Evolutionary conservation across 2,888 invertebrate genomes (phyloP).

Genomic region (Ichneumon xanthorius): DNA sequence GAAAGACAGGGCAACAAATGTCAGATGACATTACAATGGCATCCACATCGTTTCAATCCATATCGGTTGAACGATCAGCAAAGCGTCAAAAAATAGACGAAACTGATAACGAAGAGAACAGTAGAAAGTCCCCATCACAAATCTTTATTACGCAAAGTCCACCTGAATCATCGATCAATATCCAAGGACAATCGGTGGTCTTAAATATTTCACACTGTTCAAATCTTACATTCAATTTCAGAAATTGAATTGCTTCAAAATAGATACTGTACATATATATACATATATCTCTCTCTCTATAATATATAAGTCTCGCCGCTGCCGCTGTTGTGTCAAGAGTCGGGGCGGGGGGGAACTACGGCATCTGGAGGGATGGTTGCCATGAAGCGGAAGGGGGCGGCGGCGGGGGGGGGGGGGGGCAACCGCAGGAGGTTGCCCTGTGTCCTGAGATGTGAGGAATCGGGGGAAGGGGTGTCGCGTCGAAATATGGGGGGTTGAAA

Average conservation of each 20-base stretch:
- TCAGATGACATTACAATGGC: conserved; percentile 29
- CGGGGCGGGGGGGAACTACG: too few species aligned
- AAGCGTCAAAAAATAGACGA: conserved; percentile 17
- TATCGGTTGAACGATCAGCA: conserved; percentile 15
- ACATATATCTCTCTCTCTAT: not conserved
- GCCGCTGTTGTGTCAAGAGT: too few species aligned
- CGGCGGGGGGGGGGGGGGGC: too few species aligned
- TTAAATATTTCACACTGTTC: not conserved
- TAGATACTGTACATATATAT: not conserved
- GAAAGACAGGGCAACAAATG: conserved; percentile 25
- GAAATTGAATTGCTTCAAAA: not conserved
- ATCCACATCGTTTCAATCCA: conserved; percentile 27
- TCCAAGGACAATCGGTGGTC: not conserved
- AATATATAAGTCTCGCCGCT: too few species aligned
- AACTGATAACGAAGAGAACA: not conserved
- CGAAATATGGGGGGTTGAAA: too few species aligned
- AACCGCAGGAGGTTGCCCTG: too few species aligned
- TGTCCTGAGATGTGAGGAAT: too few species aligned
- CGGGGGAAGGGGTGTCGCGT: too few species aligned
- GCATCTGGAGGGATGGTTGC: too few species aligned
- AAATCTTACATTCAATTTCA: not conserved
- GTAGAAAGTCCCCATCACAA: not conserved
- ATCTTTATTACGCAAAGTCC: not conserved
- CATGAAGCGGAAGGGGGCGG: too few species aligned
- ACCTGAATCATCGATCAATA: not conserved